These are phyloP conservation scores for Cladorhizidae sp. DNA, from an alignment of 37 sponge, comb jelly and placozoan species.

Conservation along the genomic window DNA sequence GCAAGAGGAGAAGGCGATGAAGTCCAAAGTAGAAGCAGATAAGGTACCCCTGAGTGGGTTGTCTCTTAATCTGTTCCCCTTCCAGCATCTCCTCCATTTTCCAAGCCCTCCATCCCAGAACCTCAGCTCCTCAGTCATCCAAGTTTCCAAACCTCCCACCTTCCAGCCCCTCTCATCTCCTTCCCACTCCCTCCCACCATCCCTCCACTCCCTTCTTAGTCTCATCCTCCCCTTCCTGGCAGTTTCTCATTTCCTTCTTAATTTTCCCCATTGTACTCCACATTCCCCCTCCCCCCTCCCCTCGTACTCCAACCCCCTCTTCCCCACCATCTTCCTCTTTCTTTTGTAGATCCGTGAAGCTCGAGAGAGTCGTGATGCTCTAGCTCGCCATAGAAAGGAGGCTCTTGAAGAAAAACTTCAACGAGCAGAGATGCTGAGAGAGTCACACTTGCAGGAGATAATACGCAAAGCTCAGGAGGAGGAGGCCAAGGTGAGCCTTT, in stretches of 20 bases:
- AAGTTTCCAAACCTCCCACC: no score
- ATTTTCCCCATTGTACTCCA: no score
- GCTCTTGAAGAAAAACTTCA: conserved; percentile 70
- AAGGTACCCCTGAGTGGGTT: conserved; percentile 75
- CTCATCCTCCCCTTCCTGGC: no score
- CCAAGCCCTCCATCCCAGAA: no score
- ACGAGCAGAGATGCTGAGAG: conserved; percentile 74
- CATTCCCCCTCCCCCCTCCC: no score
- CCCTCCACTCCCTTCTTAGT: no score
- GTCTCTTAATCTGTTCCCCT: not conserved
- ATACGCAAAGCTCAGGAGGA: conserved; percentile 89
- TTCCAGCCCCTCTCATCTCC: no score
- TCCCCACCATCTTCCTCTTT: no score
- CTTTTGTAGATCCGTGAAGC: conserved; percentile 56
- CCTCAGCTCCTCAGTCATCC: no score
- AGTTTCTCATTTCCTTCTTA: no score
- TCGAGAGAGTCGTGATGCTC: conserved; percentile 40
- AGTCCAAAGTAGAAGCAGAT: conserved; percentile 39
- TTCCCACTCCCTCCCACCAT: no score
- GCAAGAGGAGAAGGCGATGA: conserved; percentile 76
- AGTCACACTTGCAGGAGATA: conserved; percentile 70
- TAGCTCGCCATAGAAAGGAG: conserved; percentile 42
- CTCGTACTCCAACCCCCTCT: no score
- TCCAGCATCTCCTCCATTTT: not conserved
- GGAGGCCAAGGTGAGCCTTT: conserved; percentile 70